Evolutionary conservation across 2,888 invertebrate genomes (phyloP).

Genomic region (Agrotis clavis): DNA sequence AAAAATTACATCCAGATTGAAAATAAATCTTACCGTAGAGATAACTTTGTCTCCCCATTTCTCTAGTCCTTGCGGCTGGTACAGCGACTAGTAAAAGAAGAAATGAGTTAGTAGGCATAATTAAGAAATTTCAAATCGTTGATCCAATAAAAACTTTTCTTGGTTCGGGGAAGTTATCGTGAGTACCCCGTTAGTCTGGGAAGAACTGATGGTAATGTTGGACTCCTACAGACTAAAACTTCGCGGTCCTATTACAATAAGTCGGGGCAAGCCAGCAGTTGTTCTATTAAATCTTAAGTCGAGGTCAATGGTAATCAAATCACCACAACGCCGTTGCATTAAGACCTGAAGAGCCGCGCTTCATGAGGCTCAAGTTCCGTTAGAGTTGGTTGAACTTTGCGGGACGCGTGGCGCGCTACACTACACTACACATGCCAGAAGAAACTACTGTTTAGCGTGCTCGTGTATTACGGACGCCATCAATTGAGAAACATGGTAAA

Average conservation of each 20-base stretch:
- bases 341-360: neutral
- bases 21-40: constrained; percentile 89
- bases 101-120: constrained; percentile 2
- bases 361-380: too few relatives aligned
- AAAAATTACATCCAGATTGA: neutral
- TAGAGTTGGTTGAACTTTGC: too few relatives aligned
- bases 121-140: neutral
- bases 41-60: constrained; percentile 94
- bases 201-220: neutral
- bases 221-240: neutral
- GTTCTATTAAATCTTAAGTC: too few relatives aligned
- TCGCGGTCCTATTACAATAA: neutral
- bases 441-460: too few relatives aligned
- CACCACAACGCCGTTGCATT: neutral
- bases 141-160: neutral
- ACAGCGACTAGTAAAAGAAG: constrained; percentile 86
- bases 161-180: neutral
- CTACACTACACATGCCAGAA: too few relatives aligned
- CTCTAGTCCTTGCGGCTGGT: constrained; percentile 93
- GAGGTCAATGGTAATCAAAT: neutral
- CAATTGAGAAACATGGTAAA: too few relatives aligned
- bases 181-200: neutral
- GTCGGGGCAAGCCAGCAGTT: neutral
- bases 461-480: too few relatives aligned
- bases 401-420: too few relatives aligned